These are phyloP conservation scores for Myathropa florea DNA, from an alignment of 2,888 invertebrate species.

Conservation along the genomic window DNA sequence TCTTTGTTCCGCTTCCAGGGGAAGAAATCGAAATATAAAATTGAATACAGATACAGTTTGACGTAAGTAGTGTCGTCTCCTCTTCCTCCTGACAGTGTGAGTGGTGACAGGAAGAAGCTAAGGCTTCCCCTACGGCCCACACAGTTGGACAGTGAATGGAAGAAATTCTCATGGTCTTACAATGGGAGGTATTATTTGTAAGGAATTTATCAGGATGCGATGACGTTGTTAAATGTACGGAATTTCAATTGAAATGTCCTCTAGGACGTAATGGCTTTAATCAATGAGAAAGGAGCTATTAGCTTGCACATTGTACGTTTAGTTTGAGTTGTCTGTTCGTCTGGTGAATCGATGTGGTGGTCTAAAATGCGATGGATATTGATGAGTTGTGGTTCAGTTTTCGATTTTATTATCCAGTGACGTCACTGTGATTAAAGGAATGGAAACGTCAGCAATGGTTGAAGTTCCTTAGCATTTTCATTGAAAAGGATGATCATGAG, in stretches of 20 bases:
- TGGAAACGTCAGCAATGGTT: not conserved
- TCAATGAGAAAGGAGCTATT: not conserved
- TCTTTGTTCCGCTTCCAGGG: conserved; percentile 23
- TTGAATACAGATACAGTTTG: conserved; percentile 31
- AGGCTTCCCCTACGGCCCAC: not conserved
- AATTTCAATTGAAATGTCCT: not conserved
- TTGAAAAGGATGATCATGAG: not conserved
- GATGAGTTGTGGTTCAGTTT: not conserved
- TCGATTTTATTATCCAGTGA: not conserved
- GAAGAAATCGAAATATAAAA: conserved; percentile 9
- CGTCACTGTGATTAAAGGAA: not conserved
- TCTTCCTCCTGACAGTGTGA: not conserved
- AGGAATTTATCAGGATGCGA: not conserved
- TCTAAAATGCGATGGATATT: not conserved
- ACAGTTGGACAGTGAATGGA: conserved; percentile 2
- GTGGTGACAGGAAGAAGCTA: not conserved
- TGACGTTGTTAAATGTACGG: not conserved
- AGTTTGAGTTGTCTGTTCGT: not conserved
- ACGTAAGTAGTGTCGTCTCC: conserved; percentile 9
- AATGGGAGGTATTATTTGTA: conserved; percentile 18
- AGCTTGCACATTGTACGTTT: not conserved
- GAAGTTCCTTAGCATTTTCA: not conserved
- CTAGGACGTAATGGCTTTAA: not conserved
- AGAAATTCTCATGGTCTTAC: conserved; percentile 13
- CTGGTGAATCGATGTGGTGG: not conserved